Conservation (phyloP, 2,797 vertebrate species). For the Dryobates pubescens region DNA sequence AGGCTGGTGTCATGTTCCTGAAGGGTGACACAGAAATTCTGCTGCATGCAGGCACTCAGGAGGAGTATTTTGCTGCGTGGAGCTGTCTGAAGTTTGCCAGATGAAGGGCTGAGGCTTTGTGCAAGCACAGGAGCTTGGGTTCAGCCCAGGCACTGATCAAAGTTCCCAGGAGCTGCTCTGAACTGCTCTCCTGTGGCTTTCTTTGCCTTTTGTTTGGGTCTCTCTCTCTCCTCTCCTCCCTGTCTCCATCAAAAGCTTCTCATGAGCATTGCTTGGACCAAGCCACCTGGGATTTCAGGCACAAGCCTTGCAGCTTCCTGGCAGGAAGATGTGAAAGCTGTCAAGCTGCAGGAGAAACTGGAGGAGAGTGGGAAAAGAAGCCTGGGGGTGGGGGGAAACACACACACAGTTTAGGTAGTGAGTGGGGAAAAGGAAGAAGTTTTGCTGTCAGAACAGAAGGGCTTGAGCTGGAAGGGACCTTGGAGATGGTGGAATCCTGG, state of each 20-base stretch:
- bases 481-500: no score
- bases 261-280: not conserved
- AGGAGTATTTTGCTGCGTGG: fast-evolving
- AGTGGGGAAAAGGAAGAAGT: not conserved
- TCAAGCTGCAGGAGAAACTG: not conserved
- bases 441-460: not conserved
- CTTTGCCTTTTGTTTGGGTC: not conserved
- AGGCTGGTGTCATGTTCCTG: not conserved
- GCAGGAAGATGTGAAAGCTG: not conserved
- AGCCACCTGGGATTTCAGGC: not conserved
- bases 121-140: not conserved
- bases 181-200: not conserved
- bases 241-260: not conserved
- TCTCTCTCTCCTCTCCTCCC: not conserved
- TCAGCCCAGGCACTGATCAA: not conserved
- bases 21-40: not conserved
- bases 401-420: not conserved
- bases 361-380: not conserved
- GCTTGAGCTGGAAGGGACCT: no score
- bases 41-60: not conserved
- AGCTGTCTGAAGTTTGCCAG: not conserved
- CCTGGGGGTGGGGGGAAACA: no score
- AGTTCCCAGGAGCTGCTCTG: not conserved
- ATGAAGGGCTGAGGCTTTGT: not conserved
- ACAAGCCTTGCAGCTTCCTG: not conserved